A percentile compares a stretch with the other conserved stretches of the same genome.
These are phyloP conservation scores for Orthosia gracilis DNA, from an alignment of 2,888 invertebrate species.

Conservation along the genomic window DNA sequence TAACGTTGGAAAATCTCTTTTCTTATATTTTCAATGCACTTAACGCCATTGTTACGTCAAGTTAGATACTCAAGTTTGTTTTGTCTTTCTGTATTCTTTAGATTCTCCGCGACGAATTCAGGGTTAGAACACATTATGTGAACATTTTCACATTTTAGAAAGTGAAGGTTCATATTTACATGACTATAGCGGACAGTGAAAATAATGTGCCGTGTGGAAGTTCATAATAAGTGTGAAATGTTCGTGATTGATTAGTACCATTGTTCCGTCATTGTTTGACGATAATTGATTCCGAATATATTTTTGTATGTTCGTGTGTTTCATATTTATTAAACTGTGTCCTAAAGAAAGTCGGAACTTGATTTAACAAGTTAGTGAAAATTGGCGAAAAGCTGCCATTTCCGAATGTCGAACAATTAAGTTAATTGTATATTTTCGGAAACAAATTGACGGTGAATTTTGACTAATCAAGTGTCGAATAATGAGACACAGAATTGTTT, in stretches of 20 bases:
- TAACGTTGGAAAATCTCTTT: conserved; percentile 47
- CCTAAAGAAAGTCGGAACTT: neutral
- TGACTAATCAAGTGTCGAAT: neutral
- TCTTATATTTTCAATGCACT: conserved; percentile 62
- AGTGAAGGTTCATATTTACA: conserved; percentile 88
- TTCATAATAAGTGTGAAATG: conserved; percentile 77
- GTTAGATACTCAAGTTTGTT: conserved; percentile 67
- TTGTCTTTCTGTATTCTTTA: conserved; percentile 65
- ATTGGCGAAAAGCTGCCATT: conserved; percentile 18
- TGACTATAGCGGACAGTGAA: conserved; percentile 77
- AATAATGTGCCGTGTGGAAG: conserved; percentile 69
- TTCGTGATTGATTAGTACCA: conserved; percentile 70
- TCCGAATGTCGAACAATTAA: neutral
- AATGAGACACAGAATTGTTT: neutral
- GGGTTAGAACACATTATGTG: conserved; percentile 73
- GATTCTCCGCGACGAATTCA: conserved; percentile 75
- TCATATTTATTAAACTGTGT: neutral
- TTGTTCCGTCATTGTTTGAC: conserved; percentile 61
- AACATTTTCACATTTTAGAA: conserved; percentile 88
- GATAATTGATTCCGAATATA: conserved; percentile 23
- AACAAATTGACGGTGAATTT: neutral
- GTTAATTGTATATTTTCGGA: neutral
- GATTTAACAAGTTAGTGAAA: conserved; percentile 5
- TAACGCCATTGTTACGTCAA: conserved; percentile 74
- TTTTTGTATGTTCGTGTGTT: conserved; percentile 18